Conservation (phyloP, 2,113 vertebrate genomes). For the Phylloscopus trochiloides region DNA sequence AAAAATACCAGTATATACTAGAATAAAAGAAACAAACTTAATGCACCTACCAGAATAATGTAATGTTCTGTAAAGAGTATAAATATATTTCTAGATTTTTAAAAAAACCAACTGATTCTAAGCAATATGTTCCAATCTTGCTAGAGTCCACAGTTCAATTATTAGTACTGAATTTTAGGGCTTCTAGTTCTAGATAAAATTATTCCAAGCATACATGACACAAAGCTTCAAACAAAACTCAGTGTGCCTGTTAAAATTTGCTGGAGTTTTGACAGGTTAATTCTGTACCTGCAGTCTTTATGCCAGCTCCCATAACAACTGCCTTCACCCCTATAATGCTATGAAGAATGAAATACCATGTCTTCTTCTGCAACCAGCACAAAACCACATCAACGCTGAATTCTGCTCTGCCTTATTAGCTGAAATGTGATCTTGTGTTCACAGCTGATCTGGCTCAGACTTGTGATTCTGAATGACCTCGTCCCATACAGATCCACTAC, state of each 20-base stretch:
- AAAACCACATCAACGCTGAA: not conserved
- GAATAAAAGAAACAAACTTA: not conserved
- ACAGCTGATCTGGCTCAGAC: not conserved
- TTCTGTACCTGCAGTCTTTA: slow-evolving; percentile 11
- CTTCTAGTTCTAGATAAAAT: not conserved
- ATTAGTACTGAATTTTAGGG: not conserved
- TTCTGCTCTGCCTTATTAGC: not conserved
- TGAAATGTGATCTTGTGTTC: not conserved
- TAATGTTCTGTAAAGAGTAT: not conserved
- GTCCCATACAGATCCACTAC: not conserved
- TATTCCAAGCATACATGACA: not conserved
- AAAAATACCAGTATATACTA: not conserved
- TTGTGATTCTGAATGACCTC: not conserved
- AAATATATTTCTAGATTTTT: not conserved
- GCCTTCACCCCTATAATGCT: not conserved
- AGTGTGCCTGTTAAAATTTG: not conserved
- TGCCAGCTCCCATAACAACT: not conserved
- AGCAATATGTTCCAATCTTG: not conserved
- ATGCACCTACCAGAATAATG: not conserved
- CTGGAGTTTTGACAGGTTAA: slow-evolving; percentile 6
- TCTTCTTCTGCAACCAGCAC: not conserved
- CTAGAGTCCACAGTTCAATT: not conserved
- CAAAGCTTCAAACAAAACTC: not conserved
- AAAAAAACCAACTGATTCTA: not conserved
- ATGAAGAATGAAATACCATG: not conserved